phyloP scores from a whole-genome alignment of 2,888 invertebrate species.

The Acrocyrtus sp. region DNA sequence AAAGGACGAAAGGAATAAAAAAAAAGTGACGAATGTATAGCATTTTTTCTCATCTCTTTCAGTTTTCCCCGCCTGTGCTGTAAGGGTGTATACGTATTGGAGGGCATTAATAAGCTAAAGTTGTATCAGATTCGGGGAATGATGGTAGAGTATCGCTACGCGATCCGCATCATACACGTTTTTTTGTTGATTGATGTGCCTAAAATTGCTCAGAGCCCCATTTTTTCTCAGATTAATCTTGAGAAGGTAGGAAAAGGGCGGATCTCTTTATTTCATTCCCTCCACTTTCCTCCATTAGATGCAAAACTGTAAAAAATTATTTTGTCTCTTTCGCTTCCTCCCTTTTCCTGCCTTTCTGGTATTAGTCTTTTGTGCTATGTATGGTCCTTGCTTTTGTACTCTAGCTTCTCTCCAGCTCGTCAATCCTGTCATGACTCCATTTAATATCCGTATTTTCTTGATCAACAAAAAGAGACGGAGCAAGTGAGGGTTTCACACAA shows the following conservation, averaged over 20 bases:
- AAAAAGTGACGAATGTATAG: slow-evolving; percentile 32
- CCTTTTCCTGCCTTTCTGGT: too few species aligned
- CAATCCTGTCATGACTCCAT: neutral
- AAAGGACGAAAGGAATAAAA: neutral
- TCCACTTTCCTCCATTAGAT: slow-evolving; percentile 17
- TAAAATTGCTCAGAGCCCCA: slow-evolving; percentile 42
- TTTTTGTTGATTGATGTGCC: slow-evolving; percentile 51
- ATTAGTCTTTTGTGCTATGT: too few species aligned
- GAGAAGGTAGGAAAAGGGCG: slow-evolving; percentile 49
- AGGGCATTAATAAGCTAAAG: slow-evolving; percentile 24
- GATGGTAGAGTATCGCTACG: neutral
- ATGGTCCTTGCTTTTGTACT: too few species aligned
- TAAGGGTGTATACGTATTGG: too few species aligned
- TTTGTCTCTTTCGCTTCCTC: too few species aligned
- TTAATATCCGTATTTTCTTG: slow-evolving; percentile 33
- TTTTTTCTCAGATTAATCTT: slow-evolving; percentile 52
- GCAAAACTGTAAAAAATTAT: slow-evolving; percentile 14
- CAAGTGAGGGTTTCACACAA: neutral
- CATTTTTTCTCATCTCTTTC: slow-evolving; percentile 2
- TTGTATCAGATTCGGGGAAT: slow-evolving; percentile 18
- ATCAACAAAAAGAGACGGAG: slow-evolving; percentile 6
- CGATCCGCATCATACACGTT: too few species aligned
- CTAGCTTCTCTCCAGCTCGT: neutral
- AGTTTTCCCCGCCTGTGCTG: neutral
- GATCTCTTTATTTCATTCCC: slow-evolving; percentile 41